Evolutionary conservation across 35 echinoderm and acorn worm species (phyloP), one percentile per base, ranked within the genome.

Genomic region (Strongylocentrotus purpuratus): DNA sequence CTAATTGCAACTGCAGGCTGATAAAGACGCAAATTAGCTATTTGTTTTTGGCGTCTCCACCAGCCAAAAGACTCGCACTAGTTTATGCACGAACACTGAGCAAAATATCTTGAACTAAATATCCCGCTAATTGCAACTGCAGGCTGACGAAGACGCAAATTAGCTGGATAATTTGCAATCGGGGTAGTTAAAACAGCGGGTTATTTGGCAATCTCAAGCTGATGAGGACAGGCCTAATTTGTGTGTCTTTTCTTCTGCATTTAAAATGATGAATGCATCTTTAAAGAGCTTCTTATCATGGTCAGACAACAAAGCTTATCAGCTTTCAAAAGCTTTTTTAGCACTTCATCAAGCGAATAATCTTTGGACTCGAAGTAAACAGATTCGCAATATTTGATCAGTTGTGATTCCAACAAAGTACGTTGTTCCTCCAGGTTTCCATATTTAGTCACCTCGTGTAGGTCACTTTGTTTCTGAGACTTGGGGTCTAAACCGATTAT

Each of bases 251-350:
- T n/a, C 65, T 78, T 22, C 20, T 4, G 65, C 20, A 18, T 15
- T 78, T 31, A 78, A 85, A n/a, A 28, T 45, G 32, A 89, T 89
- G 12, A 89, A 89, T 22, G 45, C 45, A 25, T 46, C 87, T 89
- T 89, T 89, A 33, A 89, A 89, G 87, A 89, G 65, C 65, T 46
- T 89, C 87, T 89, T 89, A 89, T 89, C 87, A 4, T 22, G 31
- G 20, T n/a, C 87, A 17, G 87, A 89, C 87, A 88, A 89, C 87
- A 89, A 41, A 89, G n/a, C 33, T 89, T 89, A 89, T 89, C 87
- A 89, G 33, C 87, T 45, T 46, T 89, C 45, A 15, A 89, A 89
- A 45, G 33, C 33, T 25, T 20, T 89, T 89, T 89, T 89, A 89
- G 87, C 87, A 89, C 87, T 89, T 89, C 33, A 89, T 78, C 87